Conservation (phyloP, 1,140 invertebrate species). For the Trichonephila inaurata region DNA sequence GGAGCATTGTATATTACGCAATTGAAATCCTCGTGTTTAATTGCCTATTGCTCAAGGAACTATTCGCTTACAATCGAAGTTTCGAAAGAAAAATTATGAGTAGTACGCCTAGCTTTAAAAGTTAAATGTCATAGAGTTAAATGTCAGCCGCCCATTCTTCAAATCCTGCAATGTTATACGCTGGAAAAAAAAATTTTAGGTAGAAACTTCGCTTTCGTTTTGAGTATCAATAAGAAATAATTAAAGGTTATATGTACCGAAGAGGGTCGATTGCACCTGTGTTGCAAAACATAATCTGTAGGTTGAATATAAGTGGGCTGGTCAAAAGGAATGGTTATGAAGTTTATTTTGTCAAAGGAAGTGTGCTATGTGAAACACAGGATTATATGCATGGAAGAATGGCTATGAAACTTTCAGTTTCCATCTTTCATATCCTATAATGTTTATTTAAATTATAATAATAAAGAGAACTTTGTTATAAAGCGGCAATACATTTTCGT, state of each 20-base stretch:
- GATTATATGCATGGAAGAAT: background rate
- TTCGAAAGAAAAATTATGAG: background rate
- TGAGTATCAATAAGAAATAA: background rate
- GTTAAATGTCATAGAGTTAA: background rate
- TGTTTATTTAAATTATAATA: background rate
- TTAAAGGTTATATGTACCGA: background rate
- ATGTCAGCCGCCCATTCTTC: background rate
- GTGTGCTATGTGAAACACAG: background rate
- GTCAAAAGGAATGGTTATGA: background rate
- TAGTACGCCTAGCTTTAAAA: background rate
- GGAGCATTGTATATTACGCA: too few species aligned
- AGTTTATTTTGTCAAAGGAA: background rate
- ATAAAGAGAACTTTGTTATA: background rate
- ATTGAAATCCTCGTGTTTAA: background rate
- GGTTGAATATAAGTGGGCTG: background rate
- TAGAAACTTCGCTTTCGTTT: background rate
- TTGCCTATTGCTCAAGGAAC: background rate
- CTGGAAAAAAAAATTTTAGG: background rate
- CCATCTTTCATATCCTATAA: background rate
- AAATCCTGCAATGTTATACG: background rate
- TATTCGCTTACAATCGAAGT: background rate
- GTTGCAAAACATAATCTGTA: background rate
- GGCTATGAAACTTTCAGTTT: background rate
- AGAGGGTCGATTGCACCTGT: background rate
- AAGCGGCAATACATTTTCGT: background rate